These are phyloP conservation scores for Nomada lathburiana DNA, from an alignment of 2,888 invertebrate species.

Conservation along the genomic window DNA sequence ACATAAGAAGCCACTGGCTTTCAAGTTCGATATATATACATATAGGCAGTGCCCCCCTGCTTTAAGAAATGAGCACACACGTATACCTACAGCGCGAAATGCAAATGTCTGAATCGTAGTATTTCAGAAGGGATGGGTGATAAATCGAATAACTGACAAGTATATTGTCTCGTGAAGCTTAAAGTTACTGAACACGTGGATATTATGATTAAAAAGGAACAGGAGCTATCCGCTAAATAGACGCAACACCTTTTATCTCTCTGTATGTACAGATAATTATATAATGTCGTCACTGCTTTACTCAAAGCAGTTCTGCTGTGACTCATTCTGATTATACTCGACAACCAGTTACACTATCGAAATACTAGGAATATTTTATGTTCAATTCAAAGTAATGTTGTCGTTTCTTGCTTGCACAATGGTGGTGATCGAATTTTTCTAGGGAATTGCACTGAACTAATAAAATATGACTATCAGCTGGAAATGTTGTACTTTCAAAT, in stretches of 20 bases:
- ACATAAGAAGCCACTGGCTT: conserved; percentile 20
- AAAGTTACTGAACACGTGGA: background rate
- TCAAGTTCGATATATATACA: background rate
- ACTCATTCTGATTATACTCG: too few relatives aligned
- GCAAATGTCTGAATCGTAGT: background rate
- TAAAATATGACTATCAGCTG: too few relatives aligned
- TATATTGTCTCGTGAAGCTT: background rate
- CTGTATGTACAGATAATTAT: conserved; percentile 16
- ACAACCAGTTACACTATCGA: conserved; percentile 1
- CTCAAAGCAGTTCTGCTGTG: background rate
- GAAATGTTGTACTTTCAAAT: too few relatives aligned
- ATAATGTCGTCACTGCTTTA: conserved; percentile 29
- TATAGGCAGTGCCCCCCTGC: background rate
- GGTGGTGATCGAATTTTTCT: too few relatives aligned
- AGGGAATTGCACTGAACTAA: too few relatives aligned
- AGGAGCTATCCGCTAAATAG: background rate
- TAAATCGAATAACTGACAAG: background rate
- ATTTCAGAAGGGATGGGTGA: background rate
- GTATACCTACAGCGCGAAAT: conserved; percentile 38
- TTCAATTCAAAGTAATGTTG: too few relatives aligned
- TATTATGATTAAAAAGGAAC: background rate
- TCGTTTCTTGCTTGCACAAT: too few relatives aligned
- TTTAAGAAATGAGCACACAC: conserved; percentile 7
- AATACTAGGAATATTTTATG: conserved; percentile 32
- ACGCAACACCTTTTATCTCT: conserved; percentile 14